Base-by-base conservation (phyloP, 2,888 invertebrate species). In the Hanleya hanleyi region DNA sequence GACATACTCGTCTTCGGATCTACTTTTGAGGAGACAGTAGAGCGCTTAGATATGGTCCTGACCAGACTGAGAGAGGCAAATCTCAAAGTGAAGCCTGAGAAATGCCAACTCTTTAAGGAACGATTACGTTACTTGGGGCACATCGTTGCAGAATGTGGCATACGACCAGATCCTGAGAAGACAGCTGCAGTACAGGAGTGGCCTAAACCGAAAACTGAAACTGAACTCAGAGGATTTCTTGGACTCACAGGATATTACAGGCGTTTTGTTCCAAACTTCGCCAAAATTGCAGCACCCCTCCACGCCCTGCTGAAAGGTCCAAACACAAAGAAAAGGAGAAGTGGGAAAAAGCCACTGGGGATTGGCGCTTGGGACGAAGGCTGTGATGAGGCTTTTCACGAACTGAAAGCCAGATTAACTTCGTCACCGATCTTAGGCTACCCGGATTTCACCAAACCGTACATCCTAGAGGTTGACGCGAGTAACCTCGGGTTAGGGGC, bases 401-500 rank as follows among this genome's bases (percentile, higher is more conserved):
- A 29, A 12, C 50, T 81, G 66, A 78, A 77, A 41, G 35, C 47
- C n/a, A 36, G 12, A 15, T 49, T 83, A 18, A 72, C 72, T 3
- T 33, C 69, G 47, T 71, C 77, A 2, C 75, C 78, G 15, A 67
- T 83, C 7, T 65, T 83, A n/a, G 77, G 77, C 9, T 80, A 73
- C 32, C 70, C 82, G 0, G 79, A 82, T 38, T 79, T 78, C 49
- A 49, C 32, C 6, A 49, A 47, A 32, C 73, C 77, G 9, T 83
- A 70, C 50, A 69, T 79, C 2, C 51, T 82, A 57, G 77, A 82
- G 35, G 70, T 70, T 12, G 81, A 80, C 68, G 80, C 76, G 6
- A 72, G 74, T 49, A 36, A 73, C 29, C 29, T 62, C 9, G 78
- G 80, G 1, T 57, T 81, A 1, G 78, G 80, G 5, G 80, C 74